Base-by-base conservation (phyloP, 2,797 vertebrate species). In the Atherinosoma microstoma region DNA sequence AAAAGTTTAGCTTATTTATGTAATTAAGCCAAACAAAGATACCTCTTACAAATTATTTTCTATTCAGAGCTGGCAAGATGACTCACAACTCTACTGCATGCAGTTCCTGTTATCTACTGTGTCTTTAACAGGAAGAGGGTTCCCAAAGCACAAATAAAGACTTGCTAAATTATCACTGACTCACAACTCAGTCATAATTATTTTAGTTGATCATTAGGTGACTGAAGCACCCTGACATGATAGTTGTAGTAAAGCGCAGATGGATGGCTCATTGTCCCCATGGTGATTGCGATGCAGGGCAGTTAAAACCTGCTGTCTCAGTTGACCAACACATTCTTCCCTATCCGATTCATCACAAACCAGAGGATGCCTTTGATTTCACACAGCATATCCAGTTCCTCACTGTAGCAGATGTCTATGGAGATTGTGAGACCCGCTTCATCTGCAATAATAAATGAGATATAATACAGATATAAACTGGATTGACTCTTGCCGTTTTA, bases 311-410 rank as follows among this genome's bases (percentile, higher is more conserved):
- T 76, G 82, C 79, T 79, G 84, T 81, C 61, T 86, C 74, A 74
- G 42, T 18, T 83, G 85, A 89, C 85, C 81, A 59, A 76, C 76
- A 85, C 75, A 85, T 89, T 79, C 59, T 77, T 84, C 80, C 78
- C 35, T 4, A 27, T 79, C 75, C 86, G 86, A 88, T 80, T 90
- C 90, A 87, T 75, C 69, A 30, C 70, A 72, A 47, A 75, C 67
- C 72, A 79, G 56, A 75, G 79, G 73, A 78, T 22, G 76, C 16
- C 27, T 54, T 64, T 13, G 58, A 59, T 85, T 83, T 77, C 73
- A 83, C 75, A 83, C 80, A 30, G 66, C 16, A 56, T 76, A 58
- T 58, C 66, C 75, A 71, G 30, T 40, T 76, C 59, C 58, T 82
- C 78, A 64, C 62, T 66, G n/a, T 49, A 84, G 73, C 79, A 86